Evolutionary conservation across 2,797 vertebrate genomes (phyloP).

Genomic region (Myotis pilosus): DNA sequence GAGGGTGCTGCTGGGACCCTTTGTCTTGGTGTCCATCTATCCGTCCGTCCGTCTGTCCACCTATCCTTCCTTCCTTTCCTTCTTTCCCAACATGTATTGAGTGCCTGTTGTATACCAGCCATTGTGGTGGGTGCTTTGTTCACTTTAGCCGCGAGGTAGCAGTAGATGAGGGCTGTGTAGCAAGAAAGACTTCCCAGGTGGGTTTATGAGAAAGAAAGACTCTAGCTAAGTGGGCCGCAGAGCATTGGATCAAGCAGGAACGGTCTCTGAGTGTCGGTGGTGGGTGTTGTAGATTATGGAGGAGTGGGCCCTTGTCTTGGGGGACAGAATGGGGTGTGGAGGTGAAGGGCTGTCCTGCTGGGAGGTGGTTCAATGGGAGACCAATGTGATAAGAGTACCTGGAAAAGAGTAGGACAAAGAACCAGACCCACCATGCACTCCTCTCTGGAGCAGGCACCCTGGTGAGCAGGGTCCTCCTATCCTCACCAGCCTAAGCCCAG

Average conservation of each 20-base stretch:
- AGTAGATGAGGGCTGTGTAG: neutral
- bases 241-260: neutral
- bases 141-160: neutral
- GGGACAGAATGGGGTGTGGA: neutral
- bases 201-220: neutral
- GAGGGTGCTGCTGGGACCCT: neutral
- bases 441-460: neutral
- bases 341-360: neutral
- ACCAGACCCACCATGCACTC: neutral
- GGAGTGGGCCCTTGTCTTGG: neutral
- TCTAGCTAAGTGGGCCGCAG: neutral
- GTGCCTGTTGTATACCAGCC: neutral
- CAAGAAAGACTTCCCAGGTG: neutral
- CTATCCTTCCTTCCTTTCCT: neutral
- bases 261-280: neutral
- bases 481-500: neutral
- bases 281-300: neutral
- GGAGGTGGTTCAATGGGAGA: neutral
- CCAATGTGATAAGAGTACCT: neutral
- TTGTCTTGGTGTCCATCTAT: neutral
- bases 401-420: neutral
- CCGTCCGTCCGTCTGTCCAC: too few relatives aligned
- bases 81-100: neutral
- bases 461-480: neutral
- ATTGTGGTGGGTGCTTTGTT: neutral